Conservation (phyloP, 1,140 invertebrate genomes). For the Centruroides vittatus region DNA sequence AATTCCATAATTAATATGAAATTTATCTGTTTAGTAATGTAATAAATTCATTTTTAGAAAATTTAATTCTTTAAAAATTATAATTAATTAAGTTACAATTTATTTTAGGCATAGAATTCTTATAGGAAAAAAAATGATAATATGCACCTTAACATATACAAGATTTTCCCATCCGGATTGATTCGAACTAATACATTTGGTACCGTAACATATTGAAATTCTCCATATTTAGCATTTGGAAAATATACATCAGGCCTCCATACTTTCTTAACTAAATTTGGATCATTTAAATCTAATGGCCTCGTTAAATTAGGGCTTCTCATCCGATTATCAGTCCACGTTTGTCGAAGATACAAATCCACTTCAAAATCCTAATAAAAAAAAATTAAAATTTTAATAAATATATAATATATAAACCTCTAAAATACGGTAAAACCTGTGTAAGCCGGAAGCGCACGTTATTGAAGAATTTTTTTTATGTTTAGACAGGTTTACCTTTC, state of each 20-base stretch:
- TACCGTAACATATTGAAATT: constrained; percentile 47
- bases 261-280: constrained; percentile 39
- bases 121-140: constrained; percentile 18
- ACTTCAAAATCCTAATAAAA: constrained; percentile 40
- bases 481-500: too few species aligned
- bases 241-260: constrained; percentile 55
- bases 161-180: constrained; percentile 41
- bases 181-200: constrained; percentile 50
- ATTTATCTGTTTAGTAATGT: too few species aligned
- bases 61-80: too few species aligned
- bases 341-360: constrained; percentile 41
- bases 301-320: constrained; percentile 33
- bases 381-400: background rate
- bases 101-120: too few species aligned
- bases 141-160: constrained; percentile 41
- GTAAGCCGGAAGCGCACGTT: too few species aligned
- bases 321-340: constrained; percentile 40
- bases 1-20: too few species aligned
- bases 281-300: constrained; percentile 39
- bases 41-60: too few species aligned
- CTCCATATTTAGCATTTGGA: constrained; percentile 47
- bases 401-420: too few species aligned
- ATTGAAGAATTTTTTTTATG: too few species aligned
- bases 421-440: too few species aligned
- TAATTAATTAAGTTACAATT: too few species aligned